Base-by-base conservation (phyloP, 2,888 invertebrate species). In the Drosophila colorata region DNA sequence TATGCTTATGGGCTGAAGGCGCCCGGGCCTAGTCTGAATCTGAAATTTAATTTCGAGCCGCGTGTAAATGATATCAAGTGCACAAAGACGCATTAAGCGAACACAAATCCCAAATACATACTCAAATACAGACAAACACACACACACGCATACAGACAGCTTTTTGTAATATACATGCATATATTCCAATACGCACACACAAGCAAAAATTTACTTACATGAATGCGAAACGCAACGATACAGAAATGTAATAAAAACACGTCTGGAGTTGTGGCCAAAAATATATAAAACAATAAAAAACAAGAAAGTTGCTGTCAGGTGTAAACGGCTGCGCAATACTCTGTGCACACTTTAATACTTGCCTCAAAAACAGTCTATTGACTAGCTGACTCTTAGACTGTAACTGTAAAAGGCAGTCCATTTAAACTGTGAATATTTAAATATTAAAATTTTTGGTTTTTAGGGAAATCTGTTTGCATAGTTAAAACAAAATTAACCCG, bases 191-290 rank as follows among this genome's bases (percentile, higher is more conserved):
- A 40, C 14, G 2, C 41, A n/a, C 48, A 49, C 46, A 33, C 40
- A 37, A 38, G 51, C 25, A 59, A 48, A 65, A 48, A 65, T 49
- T 61, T 57, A 48, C 52, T 66, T 59, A 72, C 70, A 75, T 53
- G 59, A 49, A 60, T 65, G 59, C 64, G 58, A 53, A 78, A 58
- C 53, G 79, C 69, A 75, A 18, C 52, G 66, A 70, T 80, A 69
- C 55, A 52, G 69, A 84, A 81, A 78, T 75, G 75, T 80, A 75
- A 82, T 82, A 87, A 87, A 87, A 78, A 65, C 65, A 47, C 61
- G 63, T 69, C 59, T 69, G 51, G 58, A 41, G 37, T 48, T 51
- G 46, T 46, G 33, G 53, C 43, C 49, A 33, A 60, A 66, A 55
- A 55, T 44, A 58, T 48, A 35, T 25, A 18, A 40, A 20, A 23